Evolutionary conservation across 2,888 invertebrate genomes (phyloP).

Genomic region (Thalpophila matura): DNA sequence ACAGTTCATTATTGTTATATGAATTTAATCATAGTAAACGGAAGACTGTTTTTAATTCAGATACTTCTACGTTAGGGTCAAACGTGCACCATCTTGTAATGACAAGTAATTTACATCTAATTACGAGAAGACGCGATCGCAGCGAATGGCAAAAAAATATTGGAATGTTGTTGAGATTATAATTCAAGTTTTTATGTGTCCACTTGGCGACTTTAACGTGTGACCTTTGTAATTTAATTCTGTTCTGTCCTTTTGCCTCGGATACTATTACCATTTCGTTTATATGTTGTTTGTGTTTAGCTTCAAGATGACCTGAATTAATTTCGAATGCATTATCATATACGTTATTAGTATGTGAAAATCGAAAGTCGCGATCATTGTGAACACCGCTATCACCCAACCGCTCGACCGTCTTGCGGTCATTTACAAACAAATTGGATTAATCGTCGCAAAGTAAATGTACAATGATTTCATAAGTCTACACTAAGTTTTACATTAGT

Average conservation of each 20-base stretch:
- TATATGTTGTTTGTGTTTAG: slow-evolving; percentile 10
- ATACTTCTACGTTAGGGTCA: background rate
- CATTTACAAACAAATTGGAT: slow-evolving; percentile 3
- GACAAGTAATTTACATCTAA: slow-evolving; percentile 9
- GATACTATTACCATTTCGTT: slow-evolving; percentile 22
- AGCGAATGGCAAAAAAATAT: background rate
- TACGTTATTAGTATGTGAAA: slow-evolving; percentile 4
- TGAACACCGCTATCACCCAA: too few relatives aligned
- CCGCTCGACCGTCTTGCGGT: background rate
- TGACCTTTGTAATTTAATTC: slow-evolving; percentile 38
- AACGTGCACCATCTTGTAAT: background rate
- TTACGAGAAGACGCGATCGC: slow-evolving; percentile 5
- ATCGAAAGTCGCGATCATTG: slow-evolving; percentile 26
- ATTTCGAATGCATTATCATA: slow-evolving; percentile 20
- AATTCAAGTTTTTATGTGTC: slow-evolving; percentile 1
- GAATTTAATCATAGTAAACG: background rate
- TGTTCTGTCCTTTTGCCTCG: slow-evolving; percentile 16
- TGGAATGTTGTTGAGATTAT: slow-evolving; percentile 12
- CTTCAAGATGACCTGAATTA: slow-evolving; percentile 27
- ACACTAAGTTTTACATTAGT: slow-evolving; percentile 14
- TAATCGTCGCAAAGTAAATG: slow-evolving; percentile 23
- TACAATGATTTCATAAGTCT: slow-evolving; percentile 39
- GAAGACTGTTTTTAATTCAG: background rate
- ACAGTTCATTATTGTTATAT: background rate
- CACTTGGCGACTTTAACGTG: slow-evolving; percentile 3